Base-by-base conservation (phyloP, 2,888 invertebrate species). In the Synergus gifuensis region DNA sequence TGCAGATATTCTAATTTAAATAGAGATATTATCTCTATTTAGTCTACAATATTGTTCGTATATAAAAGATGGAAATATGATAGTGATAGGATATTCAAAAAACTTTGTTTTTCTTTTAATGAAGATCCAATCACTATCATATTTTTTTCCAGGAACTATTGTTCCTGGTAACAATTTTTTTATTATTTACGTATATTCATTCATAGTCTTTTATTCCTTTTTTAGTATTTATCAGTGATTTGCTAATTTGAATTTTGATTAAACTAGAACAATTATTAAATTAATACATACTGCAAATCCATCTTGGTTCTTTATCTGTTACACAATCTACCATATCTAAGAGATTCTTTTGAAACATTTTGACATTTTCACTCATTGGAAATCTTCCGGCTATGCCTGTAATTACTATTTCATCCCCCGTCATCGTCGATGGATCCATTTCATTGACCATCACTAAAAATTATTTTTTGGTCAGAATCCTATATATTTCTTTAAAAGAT, bases 301-400 rank as follows among this genome's bases (percentile, higher is more conserved):
- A 86, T 67, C 84, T 67, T 2, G 46, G 28, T 62, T 84, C 76
- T 9, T 83, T 77, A 2, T 28, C 36, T 0, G 82, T 78, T 1
- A 82, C 63, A 28, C 83, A 83, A 49, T 85, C 85, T 49, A 81
- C 64, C 64, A 81, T 82, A 14, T 81, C 63, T 18, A 85, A 22
- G 9, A 85, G 76, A 78, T 85, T 83, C 28, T 79, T 40, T 60
- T 85, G 92, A 79, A 96, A 95, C 88, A 95, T 94, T 58, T 93
- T 90, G 60, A 95, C 93, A 89, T 94, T 95, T 76, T 94, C 93
- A 0, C 95, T 95, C 86, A 94, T 94, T 1, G 96, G 96, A 86
- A 95, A 95, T 81, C 95, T 91, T 22, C 94, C 95, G 0, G 94
- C 91, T 87, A 95, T 94, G 46, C 95, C 95, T 78, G 93, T 93